A percentile compares a stretch with the other conserved stretches of the same genome.
Evolutionary conservation across 2,888 invertebrate genomes (phyloP).

Genomic region (Microctonus hyperodae): DNA sequence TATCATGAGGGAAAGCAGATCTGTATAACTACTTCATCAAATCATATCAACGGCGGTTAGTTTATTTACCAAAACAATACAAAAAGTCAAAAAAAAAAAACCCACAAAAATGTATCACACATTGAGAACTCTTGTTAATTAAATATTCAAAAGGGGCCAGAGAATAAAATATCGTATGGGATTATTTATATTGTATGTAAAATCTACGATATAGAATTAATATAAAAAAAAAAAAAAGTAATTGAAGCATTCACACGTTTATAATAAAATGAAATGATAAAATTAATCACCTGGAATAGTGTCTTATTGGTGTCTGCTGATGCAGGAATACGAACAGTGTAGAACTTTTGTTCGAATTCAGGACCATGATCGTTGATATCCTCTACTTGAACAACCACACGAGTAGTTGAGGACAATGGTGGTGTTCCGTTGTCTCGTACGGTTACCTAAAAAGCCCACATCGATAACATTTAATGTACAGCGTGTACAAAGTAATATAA

Average conservation of each 20-base stretch:
- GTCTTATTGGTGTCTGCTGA: slow-evolving; percentile 66
- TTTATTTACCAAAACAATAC: background rate
- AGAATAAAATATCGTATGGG: too few species aligned
- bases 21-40: background rate
- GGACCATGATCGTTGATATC: slow-evolving; percentile 92
- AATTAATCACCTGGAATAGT: slow-evolving; percentile 68
- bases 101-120: slow-evolving; percentile 6
- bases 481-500: background rate
- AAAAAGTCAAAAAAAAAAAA: slow-evolving; percentile 18
- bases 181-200: background rate
- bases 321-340: slow-evolving; percentile 80
- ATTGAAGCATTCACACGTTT: slow-evolving; percentile 4
- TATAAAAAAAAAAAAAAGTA: background rate
- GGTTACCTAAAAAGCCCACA: slow-evolving; percentile 64
- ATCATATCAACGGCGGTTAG: background rate
- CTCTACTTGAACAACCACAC: slow-evolving; percentile 80
- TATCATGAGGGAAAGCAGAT: background rate
- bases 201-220: background rate
- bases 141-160: too few species aligned
- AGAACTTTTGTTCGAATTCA: slow-evolving; percentile 82
- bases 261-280: background rate
- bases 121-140: background rate
- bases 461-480: slow-evolving; percentile 3
- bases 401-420: slow-evolving; percentile 76
- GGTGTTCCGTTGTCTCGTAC: slow-evolving; percentile 83